Percentiles rank a stretch among this genome's conserved stretches.
phyloP scores from a whole-genome alignment of 2,113 vertebrate genomes.

The Numida meleagris region DNA sequence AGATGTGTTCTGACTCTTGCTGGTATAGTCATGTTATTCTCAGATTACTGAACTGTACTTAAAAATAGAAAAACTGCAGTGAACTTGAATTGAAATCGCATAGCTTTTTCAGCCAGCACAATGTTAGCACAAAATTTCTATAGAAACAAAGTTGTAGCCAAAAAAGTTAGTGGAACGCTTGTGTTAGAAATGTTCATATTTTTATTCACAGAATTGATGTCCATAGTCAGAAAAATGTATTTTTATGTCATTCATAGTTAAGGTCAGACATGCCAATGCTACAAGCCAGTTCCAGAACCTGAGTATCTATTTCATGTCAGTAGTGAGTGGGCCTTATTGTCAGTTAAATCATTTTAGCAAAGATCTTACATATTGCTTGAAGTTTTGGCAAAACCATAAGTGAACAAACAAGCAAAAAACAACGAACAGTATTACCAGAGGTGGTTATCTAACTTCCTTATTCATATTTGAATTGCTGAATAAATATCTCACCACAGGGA shows the following conservation, averaged over 20 bases:
- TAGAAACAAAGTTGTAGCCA: neutral
- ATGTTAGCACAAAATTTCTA: neutral
- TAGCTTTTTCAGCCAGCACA: neutral
- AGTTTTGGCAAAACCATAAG: neutral
- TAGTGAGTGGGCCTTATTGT: neutral
- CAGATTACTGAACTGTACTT: neutral
- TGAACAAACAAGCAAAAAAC: neutral
- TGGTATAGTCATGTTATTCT: neutral
- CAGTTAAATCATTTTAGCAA: neutral
- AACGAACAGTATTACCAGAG: neutral
- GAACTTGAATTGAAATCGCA: neutral
- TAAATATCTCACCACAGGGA: neutral
- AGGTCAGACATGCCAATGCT: neutral
- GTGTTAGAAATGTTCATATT: neutral
- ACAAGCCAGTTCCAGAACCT: neutral
- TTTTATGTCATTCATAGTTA: neutral
- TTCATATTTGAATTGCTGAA: neutral
- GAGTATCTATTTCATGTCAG: neutral
- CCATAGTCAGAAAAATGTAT: neutral
- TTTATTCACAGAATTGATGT: neutral
- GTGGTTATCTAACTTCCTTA: neutral
- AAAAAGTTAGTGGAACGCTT: neutral
- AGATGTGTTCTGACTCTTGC: neutral
- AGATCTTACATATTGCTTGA: neutral
- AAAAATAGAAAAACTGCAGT: neutral